Evolutionary conservation across 2,113 vertebrate species (phyloP), one percentile per base, ranked within the genome.

Genomic region (Chrysemys picta): DNA sequence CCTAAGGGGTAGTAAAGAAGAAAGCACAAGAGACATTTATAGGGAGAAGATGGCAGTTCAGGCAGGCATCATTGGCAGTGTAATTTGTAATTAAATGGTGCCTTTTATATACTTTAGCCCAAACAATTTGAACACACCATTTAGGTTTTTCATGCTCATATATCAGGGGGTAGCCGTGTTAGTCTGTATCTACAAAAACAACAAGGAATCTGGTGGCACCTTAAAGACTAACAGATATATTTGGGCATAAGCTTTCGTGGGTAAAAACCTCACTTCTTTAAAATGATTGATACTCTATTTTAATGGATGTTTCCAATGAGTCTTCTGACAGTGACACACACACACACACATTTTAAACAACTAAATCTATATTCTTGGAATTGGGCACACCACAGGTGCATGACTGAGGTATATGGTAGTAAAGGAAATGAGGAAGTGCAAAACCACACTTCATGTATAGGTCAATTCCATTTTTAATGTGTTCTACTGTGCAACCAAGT

Each of bases 21-120:
- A 84, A 90, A 94, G 82, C 88, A 96, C 25, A 83, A 54, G 42
- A 94, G 56, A 83, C 27, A 45, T 90, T 91, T 89, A 56, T 78
- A 57, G 86, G 59, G 52, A 89, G n/a, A 93, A 54, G 82, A 87
- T 87, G 72, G 80, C 85, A 86, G 80, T 38, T 82, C 82, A 94
- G 91, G 17, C 29, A 59, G 12, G 11, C 27, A 80, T 59, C 45
- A 21, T 53, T 53, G 38, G 4, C 27, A 84, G 90, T 82, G 57
- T 57, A 52, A 84, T 95, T 78, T 90, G 42, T 0, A 83, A 87
- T 86, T 80, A 72, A 93, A 94, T 82, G 75, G 3, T n/a, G 4
- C n/a, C 8, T 82, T 84, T 54, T 53, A 89, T 84, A 21, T 3
- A 10, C 87, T 88, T 83, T 85, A 50, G 35, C 82, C 45, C 78